Base-by-base conservation (phyloP, 2,888 invertebrate species). In the Limnephilus auricula region DNA sequence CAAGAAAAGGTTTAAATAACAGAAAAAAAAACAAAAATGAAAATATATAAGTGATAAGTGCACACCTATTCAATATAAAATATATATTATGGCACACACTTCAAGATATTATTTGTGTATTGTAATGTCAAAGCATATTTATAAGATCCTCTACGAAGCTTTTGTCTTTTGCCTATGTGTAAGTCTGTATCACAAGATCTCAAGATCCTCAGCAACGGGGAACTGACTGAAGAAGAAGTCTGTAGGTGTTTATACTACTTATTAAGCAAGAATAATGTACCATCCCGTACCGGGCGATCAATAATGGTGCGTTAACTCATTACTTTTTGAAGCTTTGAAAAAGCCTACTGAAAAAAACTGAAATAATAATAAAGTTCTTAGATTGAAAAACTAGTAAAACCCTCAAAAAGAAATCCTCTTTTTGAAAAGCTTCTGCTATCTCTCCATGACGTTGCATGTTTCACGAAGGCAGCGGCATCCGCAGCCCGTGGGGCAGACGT, bases 401-500 rank as follows among this genome's bases (percentile, higher is more conserved):
- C 65, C 25, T 65, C 65, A 65, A 65, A 65, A 80, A 32, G 65
- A 65, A n/a, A 84, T 37, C 40, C 40, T 85, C 40, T 85, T 34
- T 85, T 85, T 85, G 25, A 65, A 40, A 2, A 40, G 30, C 34
- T 85, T 89, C 30, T 90, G 85, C 90, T 92, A 93, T 82, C 93
- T 93, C 50, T 95, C 95, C 93, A 96, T 95, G 93, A 97, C 95
- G 91, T 94, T 95, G 92, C 96, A 95, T 92, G 96, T 97, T 94
- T 98, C 98, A 93, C 97, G 96, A 91, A 98, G 95, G 94, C 99
- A 99, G 93, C 96, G 96, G 95, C 99, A 99, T 40, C 99, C 99
- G 95, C 99, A 99, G 45, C 99, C 99, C 2, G 98, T 97, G 0
- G 99, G 98, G 94, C 99, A 99, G 12, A 97, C 96, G 90, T 97